Evolutionary conservation across 2,797 vertebrate species (phyloP), one percentile per base, ranked within the genome.

Genomic region (Mastacembelus armatus): DNA sequence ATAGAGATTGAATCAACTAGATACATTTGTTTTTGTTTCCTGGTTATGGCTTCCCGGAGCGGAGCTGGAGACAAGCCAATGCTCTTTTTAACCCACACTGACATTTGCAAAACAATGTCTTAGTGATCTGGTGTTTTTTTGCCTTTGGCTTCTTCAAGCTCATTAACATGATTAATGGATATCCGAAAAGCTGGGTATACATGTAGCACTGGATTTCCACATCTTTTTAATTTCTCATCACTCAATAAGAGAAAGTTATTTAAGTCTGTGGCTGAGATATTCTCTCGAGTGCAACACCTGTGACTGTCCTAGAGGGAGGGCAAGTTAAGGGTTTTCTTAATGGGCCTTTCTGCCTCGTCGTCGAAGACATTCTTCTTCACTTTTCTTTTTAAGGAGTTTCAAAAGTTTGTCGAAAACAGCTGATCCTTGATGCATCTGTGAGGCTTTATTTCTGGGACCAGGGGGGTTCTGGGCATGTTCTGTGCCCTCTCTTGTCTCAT

Each of bases 121-220:
- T 56, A 18, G 50, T 45, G 63, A 69, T 77, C 58, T 59, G 62
- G 74, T 74, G 51, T 75, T 80, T 75, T 80, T 84, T 75, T 32
- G 48, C 74, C 76, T 16, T 65, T 36, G 78, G 68, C 76, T 68
- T 61, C 71, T 74, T 51, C 33, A 29, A 60, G 35, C 57, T 77
- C 71, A 78, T 91, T 85, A 66, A 54, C 49, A 26, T 82, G 79
- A 91, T 86, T 76, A 72, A 88, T 87, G 78, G 16, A 50, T 63
- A 57, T 78, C 57, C 77, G 51, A 74, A 44, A 49, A 45, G 40
- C 55, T 21, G 27, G 64, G 62, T 86, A 84, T 73, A 74, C 90
- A 69, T 74, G 63, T 40, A 77, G 69, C 76, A 71, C 36, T 68
- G 52, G 45, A 71, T 62, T 86, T 82, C 58, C 45, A 50, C 58